A percentile compares a stretch with the other conserved stretches of the same genome.
Conservation (phyloP, 1,140 invertebrate genomes). For the Drosophila melanica region DNA sequence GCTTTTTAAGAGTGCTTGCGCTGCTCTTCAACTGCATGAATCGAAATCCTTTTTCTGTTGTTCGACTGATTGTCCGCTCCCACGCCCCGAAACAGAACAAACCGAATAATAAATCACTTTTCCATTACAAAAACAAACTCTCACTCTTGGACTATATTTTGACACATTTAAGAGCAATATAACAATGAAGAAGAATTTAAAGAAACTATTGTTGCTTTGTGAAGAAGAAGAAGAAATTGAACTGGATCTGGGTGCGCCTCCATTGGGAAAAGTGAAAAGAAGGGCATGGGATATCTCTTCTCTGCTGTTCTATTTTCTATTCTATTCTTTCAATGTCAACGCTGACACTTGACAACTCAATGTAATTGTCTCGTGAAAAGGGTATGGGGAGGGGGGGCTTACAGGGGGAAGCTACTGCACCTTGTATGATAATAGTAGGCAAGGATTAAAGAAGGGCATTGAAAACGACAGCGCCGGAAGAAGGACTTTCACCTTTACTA, state of each 20-base stretch:
- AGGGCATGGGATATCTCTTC: neutral
- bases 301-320: neutral
- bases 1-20: neutral
- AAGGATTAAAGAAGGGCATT: conserved; percentile 60
- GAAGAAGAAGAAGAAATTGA: conserved; percentile 12
- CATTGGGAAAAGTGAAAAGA: conserved; percentile 17
- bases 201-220: conserved; percentile 22
- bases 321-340: conserved; percentile 69
- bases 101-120: conserved; percentile 75
- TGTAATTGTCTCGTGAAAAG: conserved; percentile 52
- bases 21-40: neutral
- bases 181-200: conserved; percentile 56
- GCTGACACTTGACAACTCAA: conserved; percentile 82
- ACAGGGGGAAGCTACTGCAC: conserved; percentile 25
- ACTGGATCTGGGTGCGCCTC: conserved; percentile 16
- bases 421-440: conserved; percentile 54
- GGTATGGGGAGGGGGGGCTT: neutral
- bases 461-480: conserved; percentile 63
- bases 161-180: conserved; percentile 76
- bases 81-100: conserved; percentile 49
- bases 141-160: conserved; percentile 71
- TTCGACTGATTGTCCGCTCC: conserved; percentile 42
- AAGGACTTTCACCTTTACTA: conserved; percentile 77
- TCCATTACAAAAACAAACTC: conserved; percentile 54
- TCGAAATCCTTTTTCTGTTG: conserved; percentile 27